phyloP scores from a whole-genome alignment of 2,888 invertebrate genomes.

The Temnothorax ravouxi region DNA sequence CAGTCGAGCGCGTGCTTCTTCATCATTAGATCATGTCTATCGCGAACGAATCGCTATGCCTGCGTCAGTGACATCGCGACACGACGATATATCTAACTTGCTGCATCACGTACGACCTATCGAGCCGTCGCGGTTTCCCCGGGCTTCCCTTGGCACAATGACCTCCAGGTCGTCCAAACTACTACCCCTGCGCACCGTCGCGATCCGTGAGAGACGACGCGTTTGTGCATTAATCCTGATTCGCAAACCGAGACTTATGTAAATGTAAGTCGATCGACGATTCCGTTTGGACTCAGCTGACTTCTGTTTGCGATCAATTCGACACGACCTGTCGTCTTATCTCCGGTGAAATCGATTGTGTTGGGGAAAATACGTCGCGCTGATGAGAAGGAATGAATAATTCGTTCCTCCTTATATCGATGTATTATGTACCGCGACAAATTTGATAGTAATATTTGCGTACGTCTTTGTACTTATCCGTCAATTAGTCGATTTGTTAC shows the following conservation, averaged over 20 bases:
- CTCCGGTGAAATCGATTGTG: neutral
- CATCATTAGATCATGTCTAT: constrained; percentile 64
- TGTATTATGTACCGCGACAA: neutral
- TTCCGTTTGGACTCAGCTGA: neutral
- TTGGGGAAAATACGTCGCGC: neutral
- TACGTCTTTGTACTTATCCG: neutral
- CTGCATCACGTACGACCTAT: constrained; percentile 34
- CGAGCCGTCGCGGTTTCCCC: constrained; percentile 64
- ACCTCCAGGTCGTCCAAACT: constrained; percentile 41
- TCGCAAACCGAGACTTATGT: constrained; percentile 15
- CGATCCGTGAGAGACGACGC: constrained; percentile 6
- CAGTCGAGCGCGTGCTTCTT: constrained; percentile 41
- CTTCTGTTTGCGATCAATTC: constrained; percentile 5
- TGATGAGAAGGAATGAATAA: neutral
- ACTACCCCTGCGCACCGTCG: neutral
- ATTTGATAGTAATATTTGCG: constrained; percentile 1
- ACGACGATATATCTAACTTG: constrained; percentile 2
- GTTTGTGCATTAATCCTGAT: constrained; percentile 23
- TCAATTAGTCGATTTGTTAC: constrained; percentile 4
- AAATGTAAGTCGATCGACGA: constrained; percentile 12
- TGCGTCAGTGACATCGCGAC: constrained; percentile 33
- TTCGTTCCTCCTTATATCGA: neutral
- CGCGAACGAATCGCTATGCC: constrained; percentile 38
- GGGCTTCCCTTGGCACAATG: constrained; percentile 65
- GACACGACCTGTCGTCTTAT: neutral